Evolutionary conservation across 2,797 vertebrate genomes (phyloP).

Genomic region (Molothrus aeneus): DNA sequence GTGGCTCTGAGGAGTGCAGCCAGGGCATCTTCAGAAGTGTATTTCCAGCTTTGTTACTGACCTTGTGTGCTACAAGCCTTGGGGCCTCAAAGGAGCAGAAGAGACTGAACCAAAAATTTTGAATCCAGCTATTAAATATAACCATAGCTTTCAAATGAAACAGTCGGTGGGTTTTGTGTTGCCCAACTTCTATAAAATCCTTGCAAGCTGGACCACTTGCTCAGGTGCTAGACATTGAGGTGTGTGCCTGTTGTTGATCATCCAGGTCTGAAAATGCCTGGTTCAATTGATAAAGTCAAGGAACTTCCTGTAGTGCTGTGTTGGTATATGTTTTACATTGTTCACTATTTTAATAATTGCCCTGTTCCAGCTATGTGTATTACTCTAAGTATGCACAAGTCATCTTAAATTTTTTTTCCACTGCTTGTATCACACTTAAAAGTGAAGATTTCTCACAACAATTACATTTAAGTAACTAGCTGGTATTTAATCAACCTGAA

Average conservation of each 20-base stretch:
- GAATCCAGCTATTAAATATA: neutral
- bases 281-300: neutral
- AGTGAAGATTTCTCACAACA: conserved; percentile 17
- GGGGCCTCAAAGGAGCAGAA: neutral
- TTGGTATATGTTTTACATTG: neutral
- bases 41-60: neutral
- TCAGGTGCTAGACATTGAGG: neutral
- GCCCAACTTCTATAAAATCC: neutral
- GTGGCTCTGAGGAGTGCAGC: neutral
- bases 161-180: neutral
- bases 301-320: neutral
- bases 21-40: neutral
- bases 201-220: neutral
- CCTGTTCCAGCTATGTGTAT: neutral
- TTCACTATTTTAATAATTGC: neutral
- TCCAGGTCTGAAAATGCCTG: neutral
- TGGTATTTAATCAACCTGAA: conserved; percentile 7
- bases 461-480: conserved; percentile 13
- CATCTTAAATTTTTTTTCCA: neutral
- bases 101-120: neutral
- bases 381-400: neutral
- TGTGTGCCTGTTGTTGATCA: neutral
- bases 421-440: neutral
- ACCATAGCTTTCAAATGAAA: neutral
- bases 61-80: neutral